A percentile compares a stretch with the other conserved stretches of the same genome.
Evolutionary conservation across 2,113 vertebrate genomes (phyloP).

Genomic region (Pygoscelis antarcticus): DNA sequence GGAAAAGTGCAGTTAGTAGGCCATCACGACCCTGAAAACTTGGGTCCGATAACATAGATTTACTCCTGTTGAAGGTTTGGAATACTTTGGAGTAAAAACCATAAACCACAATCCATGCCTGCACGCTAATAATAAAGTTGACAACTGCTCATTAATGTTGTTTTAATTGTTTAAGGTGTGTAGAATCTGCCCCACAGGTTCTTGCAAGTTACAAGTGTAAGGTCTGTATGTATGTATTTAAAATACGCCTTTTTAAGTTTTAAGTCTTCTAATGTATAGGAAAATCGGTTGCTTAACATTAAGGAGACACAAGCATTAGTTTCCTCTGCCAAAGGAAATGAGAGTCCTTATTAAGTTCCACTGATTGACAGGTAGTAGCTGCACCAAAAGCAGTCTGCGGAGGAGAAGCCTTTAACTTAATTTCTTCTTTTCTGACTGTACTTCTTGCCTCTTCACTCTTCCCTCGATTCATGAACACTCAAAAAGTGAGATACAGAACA

Average conservation of each 20-base stretch:
- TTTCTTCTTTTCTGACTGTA: neutral
- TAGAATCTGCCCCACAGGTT: neutral
- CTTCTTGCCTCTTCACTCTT: neutral
- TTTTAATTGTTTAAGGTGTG: neutral
- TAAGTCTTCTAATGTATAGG: neutral
- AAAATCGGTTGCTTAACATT: neutral
- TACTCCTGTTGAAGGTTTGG: neutral
- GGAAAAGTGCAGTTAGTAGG: too few relatives aligned
- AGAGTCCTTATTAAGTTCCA: constrained; percentile 6
- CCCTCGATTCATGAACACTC: neutral
- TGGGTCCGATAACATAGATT: neutral
- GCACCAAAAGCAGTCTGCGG: neutral
- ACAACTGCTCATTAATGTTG: neutral
- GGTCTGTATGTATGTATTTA: neutral
- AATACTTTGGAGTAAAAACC: neutral
- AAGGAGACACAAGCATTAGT: neutral
- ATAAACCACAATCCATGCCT: neutral
- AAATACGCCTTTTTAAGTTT: neutral
- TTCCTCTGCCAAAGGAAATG: neutral
- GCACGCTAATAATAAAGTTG: neutral
- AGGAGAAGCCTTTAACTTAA: neutral
- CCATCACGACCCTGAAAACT: accelerated
- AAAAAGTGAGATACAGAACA: neutral
- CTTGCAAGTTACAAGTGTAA: neutral
- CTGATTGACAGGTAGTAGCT: neutral